Base-by-base conservation (phyloP, 2,888 invertebrate species). In the Drosophila neonasuta region DNA sequence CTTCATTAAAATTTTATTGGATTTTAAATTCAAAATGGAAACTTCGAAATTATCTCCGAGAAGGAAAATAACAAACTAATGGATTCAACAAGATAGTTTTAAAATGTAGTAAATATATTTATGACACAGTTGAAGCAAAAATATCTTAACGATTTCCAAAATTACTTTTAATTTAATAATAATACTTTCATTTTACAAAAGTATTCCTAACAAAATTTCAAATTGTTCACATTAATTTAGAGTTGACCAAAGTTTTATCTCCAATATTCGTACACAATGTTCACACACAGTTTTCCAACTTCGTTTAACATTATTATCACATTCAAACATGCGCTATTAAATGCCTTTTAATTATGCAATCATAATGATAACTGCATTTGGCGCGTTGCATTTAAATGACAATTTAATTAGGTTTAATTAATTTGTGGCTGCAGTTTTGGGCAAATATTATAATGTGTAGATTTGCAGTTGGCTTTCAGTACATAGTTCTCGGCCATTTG, bases 401-500 rank as follows among this genome's bases (percentile, higher is more conserved):
- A 58, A 51, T 70, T 73, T 67, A 48, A 74, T 74, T 60, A 39
- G 66, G 48, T 69, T 63, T 55, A 76, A 80, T 80, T 65, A 59
- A 64, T 57, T 73, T 75, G 59, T 56, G 62, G 79, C 59, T 73
- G 85, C 80, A 73, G 6, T 82, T 85, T 82, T 39, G 51, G 34
- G 41, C 50, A 30, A 59, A 63, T 50, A 55, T 34, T 57, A 15
- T 42, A 24, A 24, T 24, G 24, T 24, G 24, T 24, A 29, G 11
- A 41, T 13, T 61, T 61, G 49, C 50, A 61, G 45, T 60, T 72
- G 48, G 20, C 20, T 36, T 61, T 63, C 45, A 59, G 34, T 11
- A 9, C 17, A 24, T 49, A 58, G 58, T 55, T 55, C 58, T 61
- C 39, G 67, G 30, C 71, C 83, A 82, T 82, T 82, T 85, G 80